These are phyloP conservation scores for Alloscopus bannaensis DNA, from an alignment of 2,888 invertebrate genomes.

Conservation along the genomic window DNA sequence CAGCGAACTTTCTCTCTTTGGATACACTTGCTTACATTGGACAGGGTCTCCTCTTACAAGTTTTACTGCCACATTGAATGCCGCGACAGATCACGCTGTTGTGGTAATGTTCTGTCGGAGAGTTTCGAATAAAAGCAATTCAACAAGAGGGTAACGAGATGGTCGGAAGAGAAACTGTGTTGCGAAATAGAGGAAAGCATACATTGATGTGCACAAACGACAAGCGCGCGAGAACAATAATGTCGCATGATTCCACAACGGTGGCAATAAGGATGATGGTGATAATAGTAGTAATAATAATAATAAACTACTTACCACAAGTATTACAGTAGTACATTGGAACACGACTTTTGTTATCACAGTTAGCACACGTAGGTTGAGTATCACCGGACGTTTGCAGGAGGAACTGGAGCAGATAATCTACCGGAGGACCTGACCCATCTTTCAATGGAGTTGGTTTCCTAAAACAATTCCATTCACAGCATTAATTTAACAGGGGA, in stretches of 20 bases:
- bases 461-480: conserved; percentile 74
- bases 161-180: neutral
- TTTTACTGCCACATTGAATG: neutral
- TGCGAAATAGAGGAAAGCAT: conserved; percentile 17
- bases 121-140: conserved; percentile 25
- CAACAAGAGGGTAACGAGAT: conserved; percentile 21
- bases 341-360: conserved; percentile 82
- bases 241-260: conserved; percentile 1
- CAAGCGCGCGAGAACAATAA: too few relatives aligned
- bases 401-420: conserved; percentile 82
- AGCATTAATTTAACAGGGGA: conserved; percentile 39
- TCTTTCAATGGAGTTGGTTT: conserved; percentile 81
- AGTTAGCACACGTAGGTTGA: conserved; percentile 86
- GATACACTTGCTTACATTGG: too few relatives aligned
- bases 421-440: conserved; percentile 80
- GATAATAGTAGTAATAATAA: conserved; percentile 32
- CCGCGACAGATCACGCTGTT: conserved; percentile 12
- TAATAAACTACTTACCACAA: conserved; percentile 78
- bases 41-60: too few relatives aligned
- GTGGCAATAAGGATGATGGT: conserved; percentile 11
- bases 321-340: conserved; percentile 89
- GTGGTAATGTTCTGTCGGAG: conserved; percentile 18
- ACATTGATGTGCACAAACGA: too few relatives aligned
- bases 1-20: too few relatives aligned
- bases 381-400: conserved; percentile 84